Conservation (phyloP, 2,113 vertebrate genomes). For the Xiphophorus couchianus region DNA sequence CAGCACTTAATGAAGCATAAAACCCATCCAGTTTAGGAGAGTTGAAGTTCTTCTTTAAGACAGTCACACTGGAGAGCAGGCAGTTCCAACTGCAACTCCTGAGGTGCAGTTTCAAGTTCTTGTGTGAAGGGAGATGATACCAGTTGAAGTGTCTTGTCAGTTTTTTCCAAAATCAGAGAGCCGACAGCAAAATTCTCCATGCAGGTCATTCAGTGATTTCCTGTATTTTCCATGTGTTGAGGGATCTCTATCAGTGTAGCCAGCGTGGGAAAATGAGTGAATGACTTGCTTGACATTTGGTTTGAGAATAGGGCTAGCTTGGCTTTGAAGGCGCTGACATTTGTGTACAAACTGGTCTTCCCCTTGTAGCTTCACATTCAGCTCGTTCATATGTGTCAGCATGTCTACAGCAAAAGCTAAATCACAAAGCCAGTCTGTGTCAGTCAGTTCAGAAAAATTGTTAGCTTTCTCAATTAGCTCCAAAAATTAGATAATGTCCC, state of each 20-base stretch:
- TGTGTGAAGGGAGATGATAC: slow-evolving; percentile 21
- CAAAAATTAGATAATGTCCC: too few species aligned
- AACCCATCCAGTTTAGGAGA: too few species aligned
- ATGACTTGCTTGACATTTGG: slow-evolving; percentile 18
- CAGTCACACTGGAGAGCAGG: slow-evolving; percentile 22
- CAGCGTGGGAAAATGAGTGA: slow-evolving; percentile 44
- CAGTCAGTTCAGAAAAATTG: too few species aligned
- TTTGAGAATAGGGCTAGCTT: slow-evolving; percentile 30
- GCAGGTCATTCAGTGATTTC: slow-evolving; percentile 37
- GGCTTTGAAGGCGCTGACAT: slow-evolving; percentile 35
- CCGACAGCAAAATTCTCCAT: slow-evolving; percentile 31
- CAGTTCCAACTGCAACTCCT: slow-evolving; percentile 29
- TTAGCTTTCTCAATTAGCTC: too few species aligned
- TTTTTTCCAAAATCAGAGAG: slow-evolving; percentile 48
- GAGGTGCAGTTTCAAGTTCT: slow-evolving; percentile 14
- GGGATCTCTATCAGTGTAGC: slow-evolving; percentile 5
- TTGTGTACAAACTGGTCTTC: too few species aligned
- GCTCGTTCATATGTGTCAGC: too few species aligned
- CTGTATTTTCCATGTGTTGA: slow-evolving; percentile 22
- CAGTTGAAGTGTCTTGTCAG: slow-evolving; percentile 34
- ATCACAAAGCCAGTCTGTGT: too few species aligned
- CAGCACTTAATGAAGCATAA: too few species aligned
- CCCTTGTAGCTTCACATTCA: too few species aligned
- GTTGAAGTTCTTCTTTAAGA: too few species aligned
- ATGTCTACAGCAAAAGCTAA: too few species aligned